These are phyloP conservation scores for Melanotaenia maccullochi DNA, from an alignment of 2,797 vertebrate species.

Conservation along the genomic window DNA sequence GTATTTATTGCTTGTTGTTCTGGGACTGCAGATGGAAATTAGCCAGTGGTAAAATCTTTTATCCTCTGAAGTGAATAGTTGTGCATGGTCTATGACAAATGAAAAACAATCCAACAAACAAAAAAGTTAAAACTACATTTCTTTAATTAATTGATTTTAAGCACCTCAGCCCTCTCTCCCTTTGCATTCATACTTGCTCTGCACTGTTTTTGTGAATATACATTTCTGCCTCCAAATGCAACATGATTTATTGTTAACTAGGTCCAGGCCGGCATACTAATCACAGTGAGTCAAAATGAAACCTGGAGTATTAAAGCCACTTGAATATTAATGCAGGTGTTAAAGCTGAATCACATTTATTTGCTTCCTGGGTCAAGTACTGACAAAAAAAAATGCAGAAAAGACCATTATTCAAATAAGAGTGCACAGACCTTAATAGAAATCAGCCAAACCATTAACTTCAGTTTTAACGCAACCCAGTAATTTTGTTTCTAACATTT, in stretches of 20 bases:
- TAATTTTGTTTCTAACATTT: conserved; percentile 72
- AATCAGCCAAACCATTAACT: conserved; percentile 79
- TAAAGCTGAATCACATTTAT: conserved; percentile 76
- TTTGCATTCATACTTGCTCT: not conserved
- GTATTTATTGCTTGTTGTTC: not conserved
- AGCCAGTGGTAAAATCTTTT: not conserved
- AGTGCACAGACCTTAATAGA: conserved; percentile 80
- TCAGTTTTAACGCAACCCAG: conserved; percentile 72
- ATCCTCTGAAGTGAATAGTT: not conserved
- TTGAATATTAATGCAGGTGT: conserved; percentile 82
- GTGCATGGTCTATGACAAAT: too few relatives aligned
- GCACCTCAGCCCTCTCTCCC: not conserved
- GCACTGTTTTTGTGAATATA: conserved; percentile 34
- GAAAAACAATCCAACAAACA: too few relatives aligned
- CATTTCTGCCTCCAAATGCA: conserved; percentile 22
- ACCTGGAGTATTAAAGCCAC: conserved; percentile 78
- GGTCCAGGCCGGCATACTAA: conserved; percentile 58
- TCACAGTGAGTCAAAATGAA: conserved; percentile 70
- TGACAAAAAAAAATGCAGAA: conserved; percentile 70
- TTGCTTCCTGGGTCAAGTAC: conserved; percentile 77
- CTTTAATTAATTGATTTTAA: not conserved
- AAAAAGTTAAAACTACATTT: not conserved
- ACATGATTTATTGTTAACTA: conserved; percentile 59
- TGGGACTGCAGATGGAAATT: too few relatives aligned
- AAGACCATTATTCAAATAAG: conserved; percentile 87